Conservation (phyloP, 2,797 vertebrate genomes). For the Fistularia tabacaria region DNA sequence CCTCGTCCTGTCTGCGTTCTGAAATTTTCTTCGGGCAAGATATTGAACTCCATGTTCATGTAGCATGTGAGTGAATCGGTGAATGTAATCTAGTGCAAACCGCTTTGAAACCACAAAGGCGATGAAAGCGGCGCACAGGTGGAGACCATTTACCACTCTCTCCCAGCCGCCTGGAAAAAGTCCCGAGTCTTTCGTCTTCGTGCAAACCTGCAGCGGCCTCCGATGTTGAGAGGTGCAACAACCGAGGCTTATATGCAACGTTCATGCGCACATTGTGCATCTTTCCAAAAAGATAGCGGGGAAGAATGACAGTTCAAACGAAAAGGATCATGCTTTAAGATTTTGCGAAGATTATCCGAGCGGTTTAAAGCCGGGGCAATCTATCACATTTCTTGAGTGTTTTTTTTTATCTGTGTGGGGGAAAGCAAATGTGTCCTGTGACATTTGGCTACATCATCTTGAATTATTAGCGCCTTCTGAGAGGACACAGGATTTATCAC, state of each 20-base stretch:
- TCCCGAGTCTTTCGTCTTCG: background rate
- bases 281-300: background rate
- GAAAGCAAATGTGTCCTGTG: conserved; percentile 72
- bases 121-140: no score
- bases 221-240: background rate
- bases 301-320: conserved; percentile 16
- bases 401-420: conserved; percentile 52
- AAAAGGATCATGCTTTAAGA: conserved; percentile 35
- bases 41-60: no score
- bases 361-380: conserved; percentile 49
- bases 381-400: conserved; percentile 53
- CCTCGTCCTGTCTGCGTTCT: no score
- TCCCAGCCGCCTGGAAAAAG: no score
- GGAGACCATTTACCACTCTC: no score
- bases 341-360: conserved; percentile 42
- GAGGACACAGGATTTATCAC: conserved; percentile 73
- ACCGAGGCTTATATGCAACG: background rate
- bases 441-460: conserved; percentile 76
- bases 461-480: conserved; percentile 70
- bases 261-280: background rate
- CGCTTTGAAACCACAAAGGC: no score
- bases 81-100: no score
- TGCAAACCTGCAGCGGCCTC: no score
- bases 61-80: no score
- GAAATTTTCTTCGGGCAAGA: no score